Evolutionary conservation across 1,140 invertebrate genomes (phyloP).

Genomic region (Arion vulgaris): DNA sequence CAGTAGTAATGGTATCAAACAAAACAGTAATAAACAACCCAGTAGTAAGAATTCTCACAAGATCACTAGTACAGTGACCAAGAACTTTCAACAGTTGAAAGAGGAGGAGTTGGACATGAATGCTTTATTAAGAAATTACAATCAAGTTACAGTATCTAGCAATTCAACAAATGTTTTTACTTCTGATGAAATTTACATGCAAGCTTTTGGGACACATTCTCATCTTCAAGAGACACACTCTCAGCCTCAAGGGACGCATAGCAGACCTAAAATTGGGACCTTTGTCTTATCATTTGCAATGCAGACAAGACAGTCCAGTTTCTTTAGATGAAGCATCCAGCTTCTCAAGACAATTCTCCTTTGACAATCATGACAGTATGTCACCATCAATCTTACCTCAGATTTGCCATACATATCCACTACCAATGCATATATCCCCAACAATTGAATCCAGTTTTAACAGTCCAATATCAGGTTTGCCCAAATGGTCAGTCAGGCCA

Average conservation of each 20-base stretch:
- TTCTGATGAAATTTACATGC: conserved; percentile 60
- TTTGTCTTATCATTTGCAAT: not conserved
- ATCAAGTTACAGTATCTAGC: conserved; percentile 51
- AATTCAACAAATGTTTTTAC: conserved; percentile 53
- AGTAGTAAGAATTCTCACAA: conserved; percentile 12
- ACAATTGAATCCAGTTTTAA: not conserved
- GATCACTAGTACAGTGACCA: not conserved
- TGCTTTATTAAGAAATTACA: conserved; percentile 48
- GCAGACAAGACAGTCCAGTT: not conserved
- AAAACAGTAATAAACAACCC: not conserved
- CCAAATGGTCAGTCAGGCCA: not conserved
- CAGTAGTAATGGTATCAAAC: not conserved
- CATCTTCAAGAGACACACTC: not conserved
- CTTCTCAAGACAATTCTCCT: not conserved
- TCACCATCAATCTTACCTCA: not conserved
- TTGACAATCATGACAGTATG: not conserved
- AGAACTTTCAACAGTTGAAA: conserved; percentile 20
- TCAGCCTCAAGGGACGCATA: not conserved
- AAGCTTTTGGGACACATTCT: conserved; percentile 47
- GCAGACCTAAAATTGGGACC: too few relatives aligned
- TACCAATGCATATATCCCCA: not conserved
- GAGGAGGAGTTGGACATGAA: not conserved
- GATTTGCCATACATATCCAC: not conserved
- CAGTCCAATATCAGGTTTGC: not conserved
- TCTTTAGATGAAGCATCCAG: not conserved